Base-by-base conservation (phyloP, 1,140 invertebrate genomes). In the Drosophila rufa region DNA sequence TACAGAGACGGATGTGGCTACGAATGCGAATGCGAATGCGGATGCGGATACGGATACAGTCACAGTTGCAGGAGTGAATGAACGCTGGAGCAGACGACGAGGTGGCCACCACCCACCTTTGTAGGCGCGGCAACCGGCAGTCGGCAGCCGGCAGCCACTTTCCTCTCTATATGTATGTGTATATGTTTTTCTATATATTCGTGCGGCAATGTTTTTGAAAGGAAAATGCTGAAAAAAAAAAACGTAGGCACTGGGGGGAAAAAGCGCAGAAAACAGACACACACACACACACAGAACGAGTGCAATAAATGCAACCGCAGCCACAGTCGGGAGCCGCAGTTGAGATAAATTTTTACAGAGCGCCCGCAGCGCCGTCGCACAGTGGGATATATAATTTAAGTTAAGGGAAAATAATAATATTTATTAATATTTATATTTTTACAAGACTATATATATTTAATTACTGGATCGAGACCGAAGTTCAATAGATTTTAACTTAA, bases 301-400 rank as follows among this genome's bases (percentile, higher is more conserved):
- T 68, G 85, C 85, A 89, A 89, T 89, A 89, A 89, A 89, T 87
- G 84, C 84, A 87, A 82, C 68, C 73, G 50, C 58, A 60, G 75
- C 62, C 74, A 45, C 75, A 71, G 75, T 64, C 66, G 66, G 66
- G 58, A 79, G 66, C 76, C 65, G 68, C 76, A 64, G 76, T 79
- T 79, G 76, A 62, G 76, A 79, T 79, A 79, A 46, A 79, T 58
- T 59, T 73, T 65, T 64, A 42, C 62, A 57, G 59, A 46, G 53
- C 71, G 65, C 83, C 84, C 65, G 80, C 84, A 83, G 83, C 69
- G 80, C 61, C 53, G 38, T 25, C 33, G 11, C 4, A 40, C 51
- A 22, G 33, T 55, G 51, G 51, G 4, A 22, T 2, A 22, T 1
- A 40, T 40, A 5, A 3, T 5, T 2, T 3, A n/a, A 25, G 1